These are phyloP conservation scores for Romanomermis culicivorax DNA, from an alignment of 2,888 invertebrate species.

Conservation along the genomic window DNA sequence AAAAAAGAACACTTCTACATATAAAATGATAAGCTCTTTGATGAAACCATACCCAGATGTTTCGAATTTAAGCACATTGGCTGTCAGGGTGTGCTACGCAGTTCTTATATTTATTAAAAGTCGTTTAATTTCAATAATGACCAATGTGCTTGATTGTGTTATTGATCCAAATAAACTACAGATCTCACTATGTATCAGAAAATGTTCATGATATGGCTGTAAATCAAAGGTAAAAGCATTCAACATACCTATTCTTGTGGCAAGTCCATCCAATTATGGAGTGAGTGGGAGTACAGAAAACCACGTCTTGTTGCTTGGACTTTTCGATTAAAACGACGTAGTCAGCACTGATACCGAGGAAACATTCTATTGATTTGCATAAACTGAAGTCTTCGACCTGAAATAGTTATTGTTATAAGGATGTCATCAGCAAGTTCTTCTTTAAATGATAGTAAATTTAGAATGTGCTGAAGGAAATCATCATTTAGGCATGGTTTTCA, in stretches of 20 bases:
- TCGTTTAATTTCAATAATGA: background rate
- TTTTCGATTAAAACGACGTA: conserved; percentile 67
- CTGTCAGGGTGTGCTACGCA: no score
- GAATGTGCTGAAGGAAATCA: background rate
- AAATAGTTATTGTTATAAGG: no score
- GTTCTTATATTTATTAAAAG: no score
- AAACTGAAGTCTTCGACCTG: conserved; percentile 40
- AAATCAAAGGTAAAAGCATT: no score
- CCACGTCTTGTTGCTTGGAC: conserved; percentile 47
- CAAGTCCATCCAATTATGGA: conserved; percentile 53
- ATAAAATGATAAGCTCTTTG: no score
- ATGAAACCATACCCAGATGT: no score
- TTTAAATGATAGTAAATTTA: background rate
- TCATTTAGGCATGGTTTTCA: background rate
- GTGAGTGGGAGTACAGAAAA: conserved; percentile 62
- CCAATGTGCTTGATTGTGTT: no score
- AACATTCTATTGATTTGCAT: conserved; percentile 21
- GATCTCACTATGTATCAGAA: no score
- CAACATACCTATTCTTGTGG: conserved; percentile 35
- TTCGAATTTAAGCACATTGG: no score
- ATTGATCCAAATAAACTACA: no score
- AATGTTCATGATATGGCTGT: no score
- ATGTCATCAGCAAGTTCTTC: background rate
- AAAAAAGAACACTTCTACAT: no score
- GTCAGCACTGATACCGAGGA: conserved; percentile 65